phyloP scores from a whole-genome alignment of 2,888 invertebrate genomes.

The Microctonus brassicae region DNA sequence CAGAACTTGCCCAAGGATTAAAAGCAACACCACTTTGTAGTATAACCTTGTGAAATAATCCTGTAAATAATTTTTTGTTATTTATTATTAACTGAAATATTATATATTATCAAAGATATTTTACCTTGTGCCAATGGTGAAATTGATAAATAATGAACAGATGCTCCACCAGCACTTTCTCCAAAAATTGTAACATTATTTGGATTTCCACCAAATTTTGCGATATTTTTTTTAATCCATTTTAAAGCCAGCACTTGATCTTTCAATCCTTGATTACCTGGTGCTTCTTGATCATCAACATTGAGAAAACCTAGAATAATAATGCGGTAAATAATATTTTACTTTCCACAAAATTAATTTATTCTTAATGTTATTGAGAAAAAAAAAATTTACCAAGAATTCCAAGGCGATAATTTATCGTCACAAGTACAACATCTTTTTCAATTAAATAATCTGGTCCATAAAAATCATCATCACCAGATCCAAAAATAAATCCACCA shows the following conservation, averaged over 20 bases:
- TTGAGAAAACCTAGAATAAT: conserved; percentile 46
- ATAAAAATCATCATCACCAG: conserved; percentile 49
- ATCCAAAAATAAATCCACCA: conserved; percentile 53
- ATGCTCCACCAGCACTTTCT: conserved; percentile 71
- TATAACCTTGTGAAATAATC: conserved; percentile 62
- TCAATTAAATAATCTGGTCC: conserved; percentile 60
- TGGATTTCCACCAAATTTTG: conserved; percentile 71
- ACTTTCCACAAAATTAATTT: no score
- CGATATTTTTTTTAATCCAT: conserved; percentile 72
- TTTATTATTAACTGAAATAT: no score
- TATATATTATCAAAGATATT: not conserved
- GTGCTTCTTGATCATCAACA: conserved; percentile 46
- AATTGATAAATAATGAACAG: conserved; percentile 46
- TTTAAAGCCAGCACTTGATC: conserved; percentile 72
- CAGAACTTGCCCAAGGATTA: conserved; percentile 52
- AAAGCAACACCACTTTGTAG: conserved; percentile 55
- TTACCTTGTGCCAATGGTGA: conserved; percentile 49
- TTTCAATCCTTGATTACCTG: conserved; percentile 61
- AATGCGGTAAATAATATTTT: no score
- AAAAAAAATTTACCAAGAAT: conserved; percentile 50
- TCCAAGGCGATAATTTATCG: conserved; percentile 60
- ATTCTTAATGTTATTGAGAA: not conserved
- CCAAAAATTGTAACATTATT: conserved; percentile 73
- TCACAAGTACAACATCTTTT: conserved; percentile 60
- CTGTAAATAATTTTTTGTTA: conserved; percentile 45